A percentile compares a stretch with the other conserved stretches of the same genome.
These are phyloP conservation scores for Grallaria varia DNA, from an alignment of 2,113 vertebrate genomes.

Conservation along the genomic window DNA sequence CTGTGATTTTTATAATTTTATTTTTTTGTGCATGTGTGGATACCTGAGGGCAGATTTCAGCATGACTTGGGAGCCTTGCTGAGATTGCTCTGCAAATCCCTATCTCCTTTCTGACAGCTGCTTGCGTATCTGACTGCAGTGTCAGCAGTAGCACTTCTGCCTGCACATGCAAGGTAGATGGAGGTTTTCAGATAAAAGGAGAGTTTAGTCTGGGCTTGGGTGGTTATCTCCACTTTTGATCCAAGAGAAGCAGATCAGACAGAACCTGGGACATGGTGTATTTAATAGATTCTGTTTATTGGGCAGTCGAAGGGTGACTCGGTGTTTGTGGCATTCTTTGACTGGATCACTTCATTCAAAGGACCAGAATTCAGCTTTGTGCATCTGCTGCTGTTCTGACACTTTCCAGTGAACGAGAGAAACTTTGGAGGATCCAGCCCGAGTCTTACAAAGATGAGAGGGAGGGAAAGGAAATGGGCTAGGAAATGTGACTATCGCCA, in stretches of 20 bases:
- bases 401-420: background rate
- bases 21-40: background rate
- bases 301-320: background rate
- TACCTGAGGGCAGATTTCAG: slow-evolving; percentile 15
- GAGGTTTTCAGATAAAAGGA: background rate
- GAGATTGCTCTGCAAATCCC: slow-evolving; percentile 1
- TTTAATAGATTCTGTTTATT: background rate
- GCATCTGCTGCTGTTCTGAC: background rate
- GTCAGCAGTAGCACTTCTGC: background rate
- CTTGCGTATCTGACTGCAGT: background rate
- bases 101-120: background rate
- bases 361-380: background rate
- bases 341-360: background rate
- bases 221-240: background rate
- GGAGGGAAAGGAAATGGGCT: background rate
- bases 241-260: background rate
- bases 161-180: background rate
- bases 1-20: background rate
- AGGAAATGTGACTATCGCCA: background rate
- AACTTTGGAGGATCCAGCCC: background rate
- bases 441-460: background rate
- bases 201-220: background rate
- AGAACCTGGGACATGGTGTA: background rate
- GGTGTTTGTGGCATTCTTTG: background rate
- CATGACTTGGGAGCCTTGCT: background rate